Percentiles rank a stretch among this genome's conserved stretches.
Conservation (phyloP, 2,888 invertebrate species). For the Diploptera punctata region DNA sequence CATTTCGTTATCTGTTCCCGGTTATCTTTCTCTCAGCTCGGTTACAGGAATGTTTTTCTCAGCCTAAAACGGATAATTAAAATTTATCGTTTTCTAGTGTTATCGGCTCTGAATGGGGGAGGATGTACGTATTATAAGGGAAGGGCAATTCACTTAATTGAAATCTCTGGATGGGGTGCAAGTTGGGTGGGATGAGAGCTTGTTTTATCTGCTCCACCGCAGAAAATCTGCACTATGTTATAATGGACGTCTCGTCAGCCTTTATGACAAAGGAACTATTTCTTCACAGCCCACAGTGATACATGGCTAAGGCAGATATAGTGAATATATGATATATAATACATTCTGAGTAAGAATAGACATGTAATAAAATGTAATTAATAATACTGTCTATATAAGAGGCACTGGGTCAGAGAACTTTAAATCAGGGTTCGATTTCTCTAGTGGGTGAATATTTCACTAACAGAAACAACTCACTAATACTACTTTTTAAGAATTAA, state of each 20-base stretch:
- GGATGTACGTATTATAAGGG: constrained; percentile 20
- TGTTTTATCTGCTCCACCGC: constrained; percentile 19
- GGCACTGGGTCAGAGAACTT: too few relatives aligned
- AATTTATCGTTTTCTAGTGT: constrained; percentile 31
- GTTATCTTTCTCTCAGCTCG: background rate
- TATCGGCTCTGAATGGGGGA: constrained; percentile 19
- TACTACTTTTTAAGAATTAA: too few relatives aligned
- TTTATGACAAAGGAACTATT: too few relatives aligned
- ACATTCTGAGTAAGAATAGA: too few relatives aligned
- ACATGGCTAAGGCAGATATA: too few relatives aligned
- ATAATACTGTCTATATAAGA: too few relatives aligned
- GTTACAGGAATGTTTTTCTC: constrained; percentile 10
- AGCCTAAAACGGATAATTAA: constrained; percentile 36
- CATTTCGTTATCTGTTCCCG: background rate
- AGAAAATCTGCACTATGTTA: background rate
- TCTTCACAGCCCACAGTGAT: too few relatives aligned
- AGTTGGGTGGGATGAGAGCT: background rate
- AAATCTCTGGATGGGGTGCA: constrained; percentile 14
- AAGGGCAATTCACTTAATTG: constrained; percentile 30
- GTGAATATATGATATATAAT: too few relatives aligned
- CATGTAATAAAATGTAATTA: too few relatives aligned
- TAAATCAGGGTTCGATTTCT: too few relatives aligned
- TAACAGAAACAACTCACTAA: too few relatives aligned
- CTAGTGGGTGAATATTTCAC: too few relatives aligned
- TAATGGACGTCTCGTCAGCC: background rate